phyloP scores from a whole-genome alignment of 2,113 vertebrate genomes.

The Myodes glareolus region DNA sequence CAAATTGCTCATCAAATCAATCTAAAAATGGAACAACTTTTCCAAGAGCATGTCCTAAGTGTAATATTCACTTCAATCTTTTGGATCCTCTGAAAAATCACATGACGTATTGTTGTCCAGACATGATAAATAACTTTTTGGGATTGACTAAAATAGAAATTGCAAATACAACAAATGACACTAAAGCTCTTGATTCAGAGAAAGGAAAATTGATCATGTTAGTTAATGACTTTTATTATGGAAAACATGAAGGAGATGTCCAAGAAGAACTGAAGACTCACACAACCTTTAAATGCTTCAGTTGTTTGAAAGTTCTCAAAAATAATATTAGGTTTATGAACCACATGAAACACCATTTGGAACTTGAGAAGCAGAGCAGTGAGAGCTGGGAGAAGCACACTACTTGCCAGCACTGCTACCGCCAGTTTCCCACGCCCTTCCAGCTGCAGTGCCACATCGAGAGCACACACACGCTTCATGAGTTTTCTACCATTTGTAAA shows the following conservation, averaged over 20 bases:
- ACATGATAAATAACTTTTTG: constrained; percentile 85
- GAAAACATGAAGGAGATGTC: constrained; percentile 92
- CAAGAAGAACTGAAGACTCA: constrained; percentile 90
- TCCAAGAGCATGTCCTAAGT: constrained; percentile 93
- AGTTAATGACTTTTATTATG: constrained; percentile 98
- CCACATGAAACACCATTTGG: constrained; percentile 99
- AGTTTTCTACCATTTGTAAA: constrained; percentile 97
- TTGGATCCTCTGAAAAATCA: constrained; percentile 92
- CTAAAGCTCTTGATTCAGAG: constrained; percentile 84
- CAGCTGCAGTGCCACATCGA: constrained; percentile 99
- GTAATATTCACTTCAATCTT: constrained; percentile 93
- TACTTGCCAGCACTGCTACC: constrained; percentile 98
- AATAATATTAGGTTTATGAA: constrained; percentile 99
- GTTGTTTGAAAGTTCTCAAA: constrained; percentile 97
- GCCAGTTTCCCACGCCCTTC: constrained; percentile 97
- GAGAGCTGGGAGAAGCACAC: constrained; percentile 99
- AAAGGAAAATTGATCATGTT: constrained; percentile 97
- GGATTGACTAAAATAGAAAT: constrained; percentile 79
- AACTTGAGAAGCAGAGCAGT: constrained; percentile 98
- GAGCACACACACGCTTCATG: constrained; percentile 95
- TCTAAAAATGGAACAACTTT: constrained; percentile 91
- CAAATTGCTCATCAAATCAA: constrained; percentile 74
- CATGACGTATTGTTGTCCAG: constrained; percentile 91
- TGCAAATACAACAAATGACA: constrained; percentile 76
- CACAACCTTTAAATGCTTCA: constrained; percentile 96